Evolutionary conservation across 2,888 invertebrate genomes (phyloP).

Genomic region (Drosophila anomelani): DNA sequence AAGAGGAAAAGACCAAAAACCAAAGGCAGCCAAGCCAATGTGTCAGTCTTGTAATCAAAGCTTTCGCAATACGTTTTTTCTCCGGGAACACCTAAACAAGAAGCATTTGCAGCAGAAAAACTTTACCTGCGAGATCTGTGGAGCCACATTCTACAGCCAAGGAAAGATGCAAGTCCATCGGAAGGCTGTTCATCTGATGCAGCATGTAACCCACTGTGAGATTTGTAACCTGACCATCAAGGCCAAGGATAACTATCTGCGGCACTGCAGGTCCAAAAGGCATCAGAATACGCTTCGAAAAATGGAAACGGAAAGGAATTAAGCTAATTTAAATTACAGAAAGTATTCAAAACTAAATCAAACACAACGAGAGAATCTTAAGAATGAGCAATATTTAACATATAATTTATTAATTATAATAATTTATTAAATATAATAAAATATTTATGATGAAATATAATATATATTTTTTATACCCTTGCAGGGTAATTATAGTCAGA

Average conservation of each 20-base stretch:
- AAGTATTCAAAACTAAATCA: not conserved
- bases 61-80: slow-evolving; percentile 6
- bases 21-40: not conserved
- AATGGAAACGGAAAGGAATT: not conserved
- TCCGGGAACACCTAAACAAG: slow-evolving; percentile 29
- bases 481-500: too few species aligned
- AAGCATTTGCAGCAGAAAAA: slow-evolving; percentile 40
- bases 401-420: not conserved
- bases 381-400: not conserved
- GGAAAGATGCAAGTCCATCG: slow-evolving; percentile 35
- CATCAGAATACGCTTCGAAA: slow-evolving; percentile 29
- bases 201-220: slow-evolving; percentile 27
- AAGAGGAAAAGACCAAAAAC: slow-evolving; percentile 11
- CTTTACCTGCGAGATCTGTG: slow-evolving; percentile 49
- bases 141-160: slow-evolving; percentile 32
- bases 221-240: slow-evolving; percentile 42
- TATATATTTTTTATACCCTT: too few species aligned
- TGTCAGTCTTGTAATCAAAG: slow-evolving; percentile 29
- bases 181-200: slow-evolving; percentile 30
- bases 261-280: slow-evolving; percentile 42
- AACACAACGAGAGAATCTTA: slow-evolving; percentile 2
- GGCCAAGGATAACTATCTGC: slow-evolving; percentile 33
- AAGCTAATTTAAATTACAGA: not conserved
- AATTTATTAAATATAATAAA: not conserved
- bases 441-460: not conserved